Evolutionary conservation across 2,888 invertebrate genomes (phyloP), one percentile per base, ranked within the genome.

Genomic region (Dinocampus coccinellae): DNA sequence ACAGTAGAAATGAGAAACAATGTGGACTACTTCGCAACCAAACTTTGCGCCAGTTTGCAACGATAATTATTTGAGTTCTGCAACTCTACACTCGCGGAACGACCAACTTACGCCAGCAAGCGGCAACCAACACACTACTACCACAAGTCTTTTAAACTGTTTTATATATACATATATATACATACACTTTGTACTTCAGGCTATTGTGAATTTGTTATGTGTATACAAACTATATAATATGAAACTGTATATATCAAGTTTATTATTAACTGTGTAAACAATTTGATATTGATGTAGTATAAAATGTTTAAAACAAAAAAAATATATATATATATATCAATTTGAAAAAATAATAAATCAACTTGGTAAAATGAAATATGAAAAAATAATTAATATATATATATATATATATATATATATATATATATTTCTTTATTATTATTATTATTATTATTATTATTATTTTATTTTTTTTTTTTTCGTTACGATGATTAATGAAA

Each of bases 41-140:
- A 81, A 78, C 81, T 76, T 73, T 74, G 75, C 81, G 80, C 79
- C 79, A 78, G 81, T 83, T 83, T 72, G 76, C 63, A 83, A 81
- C 81, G 81, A 83, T 83, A 84, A 84, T 84, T 83, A 84, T 82
- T 78, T 74, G 81, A 83, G 82, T 83, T 83, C 78, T 75, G 79
- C 75, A 80, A 82, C 81, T 82, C 78, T 72, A 79, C 76, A 77
- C 77, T 77, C 78, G 76, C 75, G 64, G 36, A 73, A 69, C 69
- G 67, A 68, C 62, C 73, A 61, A 73, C 66, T 75, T 70, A 72
- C 52, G 55, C 73, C 69, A 22, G 53, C 68, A 64, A 60, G 52
- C 33, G 20, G 57, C 57, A 63, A 63, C 69, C 64, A 33, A 47
- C 47, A 53, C 70, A 47, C n/a, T n/a, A n/a, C n/a, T n/a, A 53